phyloP scores from a whole-genome alignment of 2,797 vertebrate genomes.

The Danio aesculapii region DNA sequence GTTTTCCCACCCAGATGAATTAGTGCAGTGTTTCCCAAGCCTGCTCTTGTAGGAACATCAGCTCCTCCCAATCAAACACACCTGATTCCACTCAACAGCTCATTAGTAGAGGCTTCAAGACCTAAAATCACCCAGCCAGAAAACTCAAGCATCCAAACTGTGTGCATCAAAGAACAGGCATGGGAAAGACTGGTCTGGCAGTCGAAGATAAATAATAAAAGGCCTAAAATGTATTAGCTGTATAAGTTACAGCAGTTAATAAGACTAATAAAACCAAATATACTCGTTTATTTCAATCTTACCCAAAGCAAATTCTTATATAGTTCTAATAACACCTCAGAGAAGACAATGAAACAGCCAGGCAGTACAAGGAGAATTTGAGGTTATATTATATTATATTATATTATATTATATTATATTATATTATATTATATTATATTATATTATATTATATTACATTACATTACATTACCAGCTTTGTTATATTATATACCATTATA shows the following conservation, averaged over 20 bases:
- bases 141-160: not conserved
- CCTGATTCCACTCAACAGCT: conserved; percentile 20
- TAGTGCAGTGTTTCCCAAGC: not conserved
- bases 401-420: not conserved
- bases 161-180: not conserved
- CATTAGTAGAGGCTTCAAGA: not conserved
- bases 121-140: not conserved
- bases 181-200: not conserved
- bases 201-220: not conserved
- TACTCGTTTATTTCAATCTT: not conserved
- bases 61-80: not conserved
- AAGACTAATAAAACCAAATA: not conserved
- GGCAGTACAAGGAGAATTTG: not conserved
- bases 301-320: not conserved
- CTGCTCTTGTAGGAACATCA: not conserved
- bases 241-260: too few species aligned
- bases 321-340: not conserved
- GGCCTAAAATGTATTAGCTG: too few species aligned
- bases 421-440: too few species aligned
- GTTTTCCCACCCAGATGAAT: not conserved
- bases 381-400: not conserved
- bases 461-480: too few species aligned
- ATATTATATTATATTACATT: too few species aligned
- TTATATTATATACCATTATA: too few species aligned
- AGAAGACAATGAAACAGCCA: not conserved